Conservation (phyloP, 2,113 vertebrate species). For the Morone chrysops region DNA sequence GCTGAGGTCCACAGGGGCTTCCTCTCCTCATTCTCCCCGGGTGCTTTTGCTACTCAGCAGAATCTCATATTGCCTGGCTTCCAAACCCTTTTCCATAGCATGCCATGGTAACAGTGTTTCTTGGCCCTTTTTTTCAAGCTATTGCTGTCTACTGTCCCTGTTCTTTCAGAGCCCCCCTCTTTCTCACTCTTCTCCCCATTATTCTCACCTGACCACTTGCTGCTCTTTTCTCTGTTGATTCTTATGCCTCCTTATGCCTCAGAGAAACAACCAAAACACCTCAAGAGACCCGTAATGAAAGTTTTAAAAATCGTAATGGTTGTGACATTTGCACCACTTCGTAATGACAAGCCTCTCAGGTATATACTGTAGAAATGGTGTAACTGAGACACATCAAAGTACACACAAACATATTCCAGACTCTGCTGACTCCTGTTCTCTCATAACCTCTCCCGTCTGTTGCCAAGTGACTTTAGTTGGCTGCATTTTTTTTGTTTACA, state of each 20-base stretch:
- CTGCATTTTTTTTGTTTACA: conserved; percentile 83
- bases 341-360: conserved; percentile 77
- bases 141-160: conserved; percentile 87
- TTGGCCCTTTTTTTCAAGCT: conserved; percentile 87
- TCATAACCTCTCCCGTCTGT: conserved; percentile 82
- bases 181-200: conserved; percentile 83
- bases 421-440: conserved; percentile 80
- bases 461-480: conserved; percentile 82
- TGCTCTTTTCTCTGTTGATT: conserved; percentile 84
- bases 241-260: conserved; percentile 71
- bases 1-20: conserved; percentile 86
- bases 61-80: conserved; percentile 95
- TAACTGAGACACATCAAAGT: conserved; percentile 66
- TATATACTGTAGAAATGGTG: conserved; percentile 70
- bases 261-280: conserved; percentile 74
- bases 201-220: conserved; percentile 83
- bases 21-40: conserved; percentile 87
- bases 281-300: conserved; percentile 68
- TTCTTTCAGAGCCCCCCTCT: conserved; percentile 80
- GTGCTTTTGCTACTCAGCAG: conserved; percentile 90
- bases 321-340: conserved; percentile 80
- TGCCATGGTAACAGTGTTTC: conserved; percentile 94
- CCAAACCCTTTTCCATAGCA: conserved; percentile 95
- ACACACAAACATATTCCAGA: conserved; percentile 75
- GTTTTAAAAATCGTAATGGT: conserved; percentile 62